phyloP scores from a whole-genome alignment of 2,888 invertebrate species.

The Muschampia staudingeri region DNA sequence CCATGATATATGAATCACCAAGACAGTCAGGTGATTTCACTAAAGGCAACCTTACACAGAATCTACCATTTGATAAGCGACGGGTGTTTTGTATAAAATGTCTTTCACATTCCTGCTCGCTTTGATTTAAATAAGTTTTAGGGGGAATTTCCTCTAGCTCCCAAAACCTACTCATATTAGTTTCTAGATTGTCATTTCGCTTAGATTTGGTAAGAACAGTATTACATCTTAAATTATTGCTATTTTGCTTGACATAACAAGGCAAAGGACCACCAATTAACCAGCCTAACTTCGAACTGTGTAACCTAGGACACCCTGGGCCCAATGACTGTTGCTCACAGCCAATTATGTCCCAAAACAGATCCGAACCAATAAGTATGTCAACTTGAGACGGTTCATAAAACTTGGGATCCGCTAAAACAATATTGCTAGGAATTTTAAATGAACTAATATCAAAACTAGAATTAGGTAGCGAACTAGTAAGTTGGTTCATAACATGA shows the following conservation, averaged over 20 bases:
- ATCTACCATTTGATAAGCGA: conserved; percentile 21
- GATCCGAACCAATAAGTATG: conserved; percentile 54
- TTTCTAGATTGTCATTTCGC: too few species aligned
- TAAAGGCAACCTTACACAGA: too few species aligned
- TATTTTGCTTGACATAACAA: too few species aligned
- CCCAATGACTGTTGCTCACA: conserved; percentile 46
- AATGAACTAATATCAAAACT: neutral
- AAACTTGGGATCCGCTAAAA: conserved; percentile 57
- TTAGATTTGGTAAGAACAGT: too few species aligned
- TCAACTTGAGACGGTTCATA: conserved; percentile 52
- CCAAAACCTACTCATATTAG: too few species aligned
- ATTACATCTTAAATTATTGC: too few species aligned
- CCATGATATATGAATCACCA: too few species aligned
- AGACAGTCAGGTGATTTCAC: too few species aligned
- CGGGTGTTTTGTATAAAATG: conserved; percentile 43
- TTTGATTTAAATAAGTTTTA: too few species aligned
- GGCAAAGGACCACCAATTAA: conserved; percentile 26
- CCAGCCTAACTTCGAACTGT: conserved; percentile 53
- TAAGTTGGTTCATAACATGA: conserved; percentile 16
- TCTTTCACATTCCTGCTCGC: conserved; percentile 38
- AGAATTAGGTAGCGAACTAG: conserved; percentile 3
- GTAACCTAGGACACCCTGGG: conserved; percentile 36
- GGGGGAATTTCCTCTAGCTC: too few species aligned
- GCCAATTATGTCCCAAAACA: conserved; percentile 57
- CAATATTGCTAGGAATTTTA: conserved; percentile 14